phyloP scores from a whole-genome alignment of 2,797 vertebrate species.

The Acestrorhynchus altus region DNA sequence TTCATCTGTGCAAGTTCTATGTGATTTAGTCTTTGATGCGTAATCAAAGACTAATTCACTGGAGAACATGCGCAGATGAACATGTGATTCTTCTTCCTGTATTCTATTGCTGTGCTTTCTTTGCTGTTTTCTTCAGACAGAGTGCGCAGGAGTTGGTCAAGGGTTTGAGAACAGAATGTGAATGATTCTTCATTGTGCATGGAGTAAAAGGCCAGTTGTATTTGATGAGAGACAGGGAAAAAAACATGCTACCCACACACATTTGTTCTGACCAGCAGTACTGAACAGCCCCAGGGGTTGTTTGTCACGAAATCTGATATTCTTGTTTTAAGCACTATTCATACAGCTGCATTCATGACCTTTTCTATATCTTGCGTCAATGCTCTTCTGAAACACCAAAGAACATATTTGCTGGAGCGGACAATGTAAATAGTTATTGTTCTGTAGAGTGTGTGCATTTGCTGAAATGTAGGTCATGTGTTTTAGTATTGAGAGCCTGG shows the following conservation, averaged over 20 bases:
- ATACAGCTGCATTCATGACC: conserved; percentile 13
- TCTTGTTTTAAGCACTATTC: conserved; percentile 35
- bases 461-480: conserved; percentile 36
- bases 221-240: conserved; percentile 27
- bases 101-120: background rate
- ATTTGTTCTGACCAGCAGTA: conserved; percentile 21
- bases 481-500: background rate
- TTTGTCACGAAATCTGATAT: conserved; percentile 40
- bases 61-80: too few relatives aligned
- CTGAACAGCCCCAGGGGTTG: background rate
- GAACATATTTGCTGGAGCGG: background rate
- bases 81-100: too few relatives aligned
- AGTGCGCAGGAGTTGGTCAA: conserved; percentile 42
- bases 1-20: background rate
- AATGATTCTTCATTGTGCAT: conserved; percentile 51
- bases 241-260: conserved; percentile 51
- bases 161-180: conserved; percentile 54
- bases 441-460: conserved; percentile 6
- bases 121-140: background rate
- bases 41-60: too few relatives aligned
- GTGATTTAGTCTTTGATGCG: conserved; percentile 10
- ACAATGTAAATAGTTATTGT: conserved; percentile 10
- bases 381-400: conserved; percentile 20
- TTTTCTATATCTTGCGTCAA: conserved; percentile 33
- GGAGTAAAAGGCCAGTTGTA: conserved; percentile 49